These are phyloP conservation scores for Morelia viridis DNA, from an alignment of 2,797 vertebrate genomes.

Conservation along the genomic window DNA sequence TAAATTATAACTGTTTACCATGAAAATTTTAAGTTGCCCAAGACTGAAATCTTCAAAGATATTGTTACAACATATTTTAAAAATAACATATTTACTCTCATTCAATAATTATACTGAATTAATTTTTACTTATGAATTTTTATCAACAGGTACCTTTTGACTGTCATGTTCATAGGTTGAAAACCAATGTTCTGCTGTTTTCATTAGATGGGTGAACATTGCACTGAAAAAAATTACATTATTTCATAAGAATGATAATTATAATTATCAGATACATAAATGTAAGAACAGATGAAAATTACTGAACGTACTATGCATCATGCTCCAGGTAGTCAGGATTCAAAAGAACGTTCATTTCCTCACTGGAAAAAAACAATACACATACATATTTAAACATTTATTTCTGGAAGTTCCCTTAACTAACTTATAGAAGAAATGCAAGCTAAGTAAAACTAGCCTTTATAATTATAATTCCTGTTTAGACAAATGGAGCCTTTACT, in stretches of 20 bases:
- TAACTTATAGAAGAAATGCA: slow-evolving; percentile 62
- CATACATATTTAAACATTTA: slow-evolving; percentile 63
- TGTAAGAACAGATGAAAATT: slow-evolving; percentile 48
- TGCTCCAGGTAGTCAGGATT: slow-evolving; percentile 92
- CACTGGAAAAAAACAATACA: slow-evolving; percentile 75
- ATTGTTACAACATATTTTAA: neutral
- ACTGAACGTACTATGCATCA: slow-evolving; percentile 91
- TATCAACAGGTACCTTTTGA: slow-evolving; percentile 82
- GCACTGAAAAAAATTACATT: slow-evolving; percentile 75
- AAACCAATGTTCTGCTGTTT: slow-evolving; percentile 98
- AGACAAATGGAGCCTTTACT: slow-evolving; percentile 69
- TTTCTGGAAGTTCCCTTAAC: slow-evolving; percentile 65
- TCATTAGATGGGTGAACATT: slow-evolving; percentile 96
- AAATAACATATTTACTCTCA: neutral
- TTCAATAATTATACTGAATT: neutral
- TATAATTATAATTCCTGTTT: slow-evolving; percentile 69
- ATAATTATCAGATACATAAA: slow-evolving; percentile 55
- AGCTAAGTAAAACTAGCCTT: slow-evolving; percentile 67
- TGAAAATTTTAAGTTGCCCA: neutral
- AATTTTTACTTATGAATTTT: neutral
- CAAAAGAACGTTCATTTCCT: slow-evolving; percentile 93
- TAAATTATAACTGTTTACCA: neutral
- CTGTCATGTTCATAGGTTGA: slow-evolving; percentile 94
- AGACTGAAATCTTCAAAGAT: neutral
- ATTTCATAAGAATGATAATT: neutral